Conservation (phyloP, 2,113 vertebrate genomes). For the Etheostoma cragini region DNA sequence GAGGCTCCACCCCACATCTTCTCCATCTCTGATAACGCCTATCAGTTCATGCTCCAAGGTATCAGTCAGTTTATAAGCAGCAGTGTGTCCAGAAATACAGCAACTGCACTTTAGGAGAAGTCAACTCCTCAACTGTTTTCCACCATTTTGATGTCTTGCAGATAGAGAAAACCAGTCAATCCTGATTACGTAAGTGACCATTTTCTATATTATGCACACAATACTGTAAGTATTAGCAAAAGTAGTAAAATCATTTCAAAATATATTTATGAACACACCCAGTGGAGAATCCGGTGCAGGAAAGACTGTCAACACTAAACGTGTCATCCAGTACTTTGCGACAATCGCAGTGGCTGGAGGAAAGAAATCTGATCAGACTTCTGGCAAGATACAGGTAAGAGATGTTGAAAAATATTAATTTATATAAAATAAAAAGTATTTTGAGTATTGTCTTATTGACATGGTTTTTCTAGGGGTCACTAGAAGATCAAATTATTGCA, state of each 20-base stretch:
- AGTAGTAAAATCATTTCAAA: slow-evolving; percentile 20
- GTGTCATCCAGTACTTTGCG: slow-evolving; percentile 97
- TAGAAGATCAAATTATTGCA: slow-evolving; percentile 88
- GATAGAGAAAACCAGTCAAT: slow-evolving; percentile 88
- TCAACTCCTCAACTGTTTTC: neutral
- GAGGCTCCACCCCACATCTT: slow-evolving; percentile 83
- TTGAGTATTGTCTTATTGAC: neutral
- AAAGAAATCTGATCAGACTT: slow-evolving; percentile 57
- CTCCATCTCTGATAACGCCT: slow-evolving; percentile 80
- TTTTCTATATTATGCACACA: neutral
- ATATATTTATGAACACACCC: slow-evolving; percentile 26
- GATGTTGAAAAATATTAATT: slow-evolving; percentile 28
- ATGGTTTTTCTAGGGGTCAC: slow-evolving; percentile 85
- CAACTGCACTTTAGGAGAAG: slow-evolving; percentile 43
- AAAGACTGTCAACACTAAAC: slow-evolving; percentile 97
- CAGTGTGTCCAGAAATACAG: slow-evolving; percentile 53
- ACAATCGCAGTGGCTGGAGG: slow-evolving; percentile 92
- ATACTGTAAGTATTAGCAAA: neutral
- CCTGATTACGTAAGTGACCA: slow-evolving; percentile 89
- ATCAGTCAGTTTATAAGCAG: slow-evolving; percentile 35
- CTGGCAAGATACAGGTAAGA: slow-evolving; percentile 87
- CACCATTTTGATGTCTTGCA: slow-evolving; percentile 65
- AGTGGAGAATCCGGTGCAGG: slow-evolving; percentile 96
- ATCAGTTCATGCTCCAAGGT: slow-evolving; percentile 83
- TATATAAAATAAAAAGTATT: neutral